phyloP scores from a whole-genome alignment of 2,113 vertebrate species.

The Eupsittula cactorum region DNA sequence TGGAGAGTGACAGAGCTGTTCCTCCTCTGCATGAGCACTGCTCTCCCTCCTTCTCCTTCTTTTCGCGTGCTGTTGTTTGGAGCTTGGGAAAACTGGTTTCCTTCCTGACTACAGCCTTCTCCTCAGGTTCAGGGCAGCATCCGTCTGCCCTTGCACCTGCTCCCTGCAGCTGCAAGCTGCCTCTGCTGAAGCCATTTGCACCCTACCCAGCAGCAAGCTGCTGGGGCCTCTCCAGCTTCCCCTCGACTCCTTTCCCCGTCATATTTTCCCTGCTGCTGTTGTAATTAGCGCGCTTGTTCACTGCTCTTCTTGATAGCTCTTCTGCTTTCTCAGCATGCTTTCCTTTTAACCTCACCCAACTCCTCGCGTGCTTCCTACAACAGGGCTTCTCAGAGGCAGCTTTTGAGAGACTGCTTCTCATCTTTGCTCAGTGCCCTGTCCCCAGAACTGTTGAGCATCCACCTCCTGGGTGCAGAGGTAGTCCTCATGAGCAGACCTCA shows the following conservation, averaged over 20 bases:
- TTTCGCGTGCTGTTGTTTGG: slow-evolving; percentile 63
- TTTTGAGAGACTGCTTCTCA: neutral
- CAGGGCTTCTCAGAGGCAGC: neutral
- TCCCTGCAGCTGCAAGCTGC: slow-evolving; percentile 76
- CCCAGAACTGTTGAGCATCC: neutral
- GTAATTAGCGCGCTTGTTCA: slow-evolving; percentile 73
- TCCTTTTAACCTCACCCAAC: neutral
- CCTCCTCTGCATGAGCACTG: neutral
- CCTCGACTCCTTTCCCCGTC: slow-evolving; percentile 48
- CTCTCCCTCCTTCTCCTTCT: slow-evolving; percentile 14
- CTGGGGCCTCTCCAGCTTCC: slow-evolving; percentile 67
- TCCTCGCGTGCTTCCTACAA: neutral
- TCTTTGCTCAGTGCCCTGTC: neutral
- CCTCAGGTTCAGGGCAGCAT: slow-evolving; percentile 68
- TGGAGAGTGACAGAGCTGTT: slow-evolving; percentile 60
- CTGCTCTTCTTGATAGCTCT: neutral
- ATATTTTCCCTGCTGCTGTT: slow-evolving; percentile 68
- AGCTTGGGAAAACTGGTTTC: slow-evolving; percentile 80
- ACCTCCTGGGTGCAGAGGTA: neutral
- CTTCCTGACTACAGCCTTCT: slow-evolving; percentile 77
- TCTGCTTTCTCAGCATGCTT: slow-evolving; percentile 39
- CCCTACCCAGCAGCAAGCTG: slow-evolving; percentile 71
- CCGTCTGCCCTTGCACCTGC: slow-evolving; percentile 77
- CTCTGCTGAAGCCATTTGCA: slow-evolving; percentile 77
- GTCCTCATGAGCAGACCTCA: neutral